Percentiles rank a stretch among this genome's conserved stretches.
Conservation (phyloP, 37 sponge, comb jelly and placozoan species). For the Haliclona indistincta region DNA sequence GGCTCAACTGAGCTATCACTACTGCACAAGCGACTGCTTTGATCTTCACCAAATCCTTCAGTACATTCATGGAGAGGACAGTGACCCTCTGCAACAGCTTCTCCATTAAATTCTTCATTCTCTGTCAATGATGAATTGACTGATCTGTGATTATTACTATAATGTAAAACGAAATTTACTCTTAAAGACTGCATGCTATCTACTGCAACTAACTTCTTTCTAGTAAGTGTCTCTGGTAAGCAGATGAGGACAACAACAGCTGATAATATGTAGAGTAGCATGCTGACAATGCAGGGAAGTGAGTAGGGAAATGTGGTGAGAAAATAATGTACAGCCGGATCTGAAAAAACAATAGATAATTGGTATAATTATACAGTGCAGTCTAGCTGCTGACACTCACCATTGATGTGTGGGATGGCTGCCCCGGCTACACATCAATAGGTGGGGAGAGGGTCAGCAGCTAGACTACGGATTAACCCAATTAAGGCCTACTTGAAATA, state of each 20-base stretch:
- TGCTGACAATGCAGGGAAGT: conserved; percentile 51
- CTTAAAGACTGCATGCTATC: background rate
- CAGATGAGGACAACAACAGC: conserved; percentile 14
- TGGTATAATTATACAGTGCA: background rate
- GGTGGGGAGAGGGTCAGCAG: background rate
- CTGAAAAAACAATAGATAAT: conserved; percentile 5
- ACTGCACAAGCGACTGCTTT: no score
- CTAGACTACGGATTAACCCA: background rate
- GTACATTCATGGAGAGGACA: no score
- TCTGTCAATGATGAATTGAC: no score
- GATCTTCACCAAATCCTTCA: no score
- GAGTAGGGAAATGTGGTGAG: conserved; percentile 65
- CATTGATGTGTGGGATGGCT: background rate
- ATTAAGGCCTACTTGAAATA: conserved; percentile 34
- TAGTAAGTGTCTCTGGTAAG: conserved; percentile 61
- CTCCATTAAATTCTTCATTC: no score
- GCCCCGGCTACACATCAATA: background rate
- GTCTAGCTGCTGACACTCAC: background rate
- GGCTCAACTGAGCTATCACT: no score
- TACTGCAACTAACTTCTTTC: conserved; percentile 13
- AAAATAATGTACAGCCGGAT: conserved; percentile 22
- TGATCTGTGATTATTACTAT: no score
- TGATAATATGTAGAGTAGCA: conserved; percentile 24
- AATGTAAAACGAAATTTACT: no score
- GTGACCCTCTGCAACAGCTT: no score